phyloP scores from a whole-genome alignment of 2,797 vertebrate species.

The Thaleichthys pacificus region DNA sequence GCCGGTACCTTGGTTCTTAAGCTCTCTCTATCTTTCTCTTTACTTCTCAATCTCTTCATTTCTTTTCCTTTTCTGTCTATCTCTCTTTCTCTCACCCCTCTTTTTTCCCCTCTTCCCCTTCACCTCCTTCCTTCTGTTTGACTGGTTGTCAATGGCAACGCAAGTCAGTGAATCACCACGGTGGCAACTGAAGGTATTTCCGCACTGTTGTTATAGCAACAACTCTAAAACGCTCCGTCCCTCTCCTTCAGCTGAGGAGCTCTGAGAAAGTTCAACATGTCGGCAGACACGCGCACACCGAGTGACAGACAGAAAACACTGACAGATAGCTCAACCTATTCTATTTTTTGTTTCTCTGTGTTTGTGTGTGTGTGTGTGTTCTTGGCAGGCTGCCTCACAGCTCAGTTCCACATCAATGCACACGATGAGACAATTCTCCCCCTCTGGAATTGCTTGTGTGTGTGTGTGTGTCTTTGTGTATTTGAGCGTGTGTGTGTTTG shows the following conservation, averaged over 20 bases:
- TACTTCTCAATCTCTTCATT: neutral
- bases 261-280: neutral
- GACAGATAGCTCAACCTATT: neutral
- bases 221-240: neutral
- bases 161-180: neutral
- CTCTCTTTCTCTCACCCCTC: neutral
- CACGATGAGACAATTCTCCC: neutral
- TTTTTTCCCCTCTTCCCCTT: neutral
- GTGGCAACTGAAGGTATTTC: neutral
- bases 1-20: neutral
- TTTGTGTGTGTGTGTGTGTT: neutral
- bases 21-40: neutral
- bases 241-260: neutral
- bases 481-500: neutral
- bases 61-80: neutral
- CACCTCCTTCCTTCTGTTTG: neutral
- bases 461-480: neutral
- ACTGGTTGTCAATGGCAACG: conserved; percentile 1
- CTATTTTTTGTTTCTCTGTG: neutral
- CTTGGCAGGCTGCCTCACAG: neutral
- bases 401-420: conserved; percentile 3
- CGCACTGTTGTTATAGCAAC: neutral
- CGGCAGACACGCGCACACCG: neutral
- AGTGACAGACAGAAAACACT: neutral
- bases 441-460: neutral